Evolutionary conservation across 2,888 invertebrate genomes (phyloP), one percentile per base, ranked within the genome.

Genomic region (Pantelozetes paolii): DNA sequence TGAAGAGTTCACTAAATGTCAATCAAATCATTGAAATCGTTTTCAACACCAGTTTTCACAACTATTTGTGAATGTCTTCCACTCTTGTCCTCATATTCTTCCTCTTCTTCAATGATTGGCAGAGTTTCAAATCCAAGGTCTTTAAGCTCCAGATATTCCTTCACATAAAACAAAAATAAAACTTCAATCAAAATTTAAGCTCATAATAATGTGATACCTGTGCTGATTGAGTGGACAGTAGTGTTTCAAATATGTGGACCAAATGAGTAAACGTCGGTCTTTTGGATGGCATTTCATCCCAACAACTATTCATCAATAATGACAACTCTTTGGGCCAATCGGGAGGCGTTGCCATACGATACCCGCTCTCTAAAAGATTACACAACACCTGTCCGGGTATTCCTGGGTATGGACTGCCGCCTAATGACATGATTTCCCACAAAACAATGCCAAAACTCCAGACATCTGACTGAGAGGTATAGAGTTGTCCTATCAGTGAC

Each of bases 381-480:
- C 94, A 95, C 78, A 99, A 87, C 80, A 94, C 92, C 82, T 96
- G 94, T 5, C 89, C 90, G 71, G 94, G 93, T 23, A 98, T 91
- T 0, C 94, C 91, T 1, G 97, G 96, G 84, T 99, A 99, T 0
- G 98, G 98, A 6, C 95, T 95, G 20, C 94, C 96, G 26, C 98
- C 98, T 72, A 97, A 86, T 0, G 97, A 97, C 92, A 97, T 96
- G 67, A 98, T 97, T 85, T 99, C 98, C 97, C 98, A 99, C 73
- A 98, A 83, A 23, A 97, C 84, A 77, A 97, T 91, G 50, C 97
- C 97, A 83, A 92, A 97, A 0, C 96, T 95, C 97, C 97, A 97
- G 71, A 86, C 85, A 79, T 86, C 86, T 78, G 84, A 85, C 77
- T 85, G 83, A 11, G 83, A 81, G 1, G 86, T 97, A 83, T 97